Evolutionary conservation across 2,888 invertebrate genomes (phyloP).

Genomic region (Isotomurus palustris): DNA sequence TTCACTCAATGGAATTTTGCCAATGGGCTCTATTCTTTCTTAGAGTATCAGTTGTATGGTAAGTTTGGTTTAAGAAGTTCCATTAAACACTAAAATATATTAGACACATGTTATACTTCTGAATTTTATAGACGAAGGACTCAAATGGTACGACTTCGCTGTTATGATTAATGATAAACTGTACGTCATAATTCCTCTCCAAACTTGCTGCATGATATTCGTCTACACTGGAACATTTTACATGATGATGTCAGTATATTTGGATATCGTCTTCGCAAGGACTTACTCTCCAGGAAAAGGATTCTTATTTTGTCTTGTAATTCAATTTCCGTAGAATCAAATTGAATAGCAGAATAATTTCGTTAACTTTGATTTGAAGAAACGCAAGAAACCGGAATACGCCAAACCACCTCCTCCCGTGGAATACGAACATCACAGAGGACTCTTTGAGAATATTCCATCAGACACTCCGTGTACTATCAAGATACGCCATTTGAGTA

Average conservation of each 20-base stretch:
- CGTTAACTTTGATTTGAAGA: background rate
- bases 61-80: too few relatives aligned
- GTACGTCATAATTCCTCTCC: conserved; percentile 13
- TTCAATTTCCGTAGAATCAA: background rate
- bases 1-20: conserved; percentile 33
- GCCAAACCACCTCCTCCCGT: conserved; percentile 2
- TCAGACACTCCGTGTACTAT: conserved; percentile 3
- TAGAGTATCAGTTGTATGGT: conserved; percentile 29
- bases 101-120: background rate
- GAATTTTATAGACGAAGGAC: conserved; percentile 23
- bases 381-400: conserved; percentile 2
- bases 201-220: conserved; percentile 14
- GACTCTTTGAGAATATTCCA: conserved; percentile 1
- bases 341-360: background rate
- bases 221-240: conserved; percentile 15
- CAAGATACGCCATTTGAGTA: conserved; percentile 1
- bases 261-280: conserved; percentile 20
- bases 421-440: background rate
- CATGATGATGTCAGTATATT: conserved; percentile 15
- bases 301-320: conserved; percentile 14
- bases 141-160: conserved; percentile 32
- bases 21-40: conserved; percentile 28
- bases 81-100: too few relatives aligned
- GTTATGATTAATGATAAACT: conserved; percentile 15
- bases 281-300: conserved; percentile 22